phyloP scores from a whole-genome alignment of 2,113 vertebrate species.

The Leucoraja erinaceus region DNA sequence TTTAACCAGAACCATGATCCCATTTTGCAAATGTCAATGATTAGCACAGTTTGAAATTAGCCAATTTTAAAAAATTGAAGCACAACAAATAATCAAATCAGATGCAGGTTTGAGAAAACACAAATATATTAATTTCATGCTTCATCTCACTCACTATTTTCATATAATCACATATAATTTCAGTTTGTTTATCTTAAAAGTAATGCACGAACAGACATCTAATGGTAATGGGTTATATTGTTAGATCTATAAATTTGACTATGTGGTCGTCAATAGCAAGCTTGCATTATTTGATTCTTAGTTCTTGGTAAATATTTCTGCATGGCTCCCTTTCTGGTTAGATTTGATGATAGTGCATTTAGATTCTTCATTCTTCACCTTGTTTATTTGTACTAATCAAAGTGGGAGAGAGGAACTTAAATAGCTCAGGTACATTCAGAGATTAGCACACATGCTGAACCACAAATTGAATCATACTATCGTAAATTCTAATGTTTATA shows the following conservation, averaged over 20 bases:
- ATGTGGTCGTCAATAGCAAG: neutral
- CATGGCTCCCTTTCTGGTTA: neutral
- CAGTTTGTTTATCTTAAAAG: neutral
- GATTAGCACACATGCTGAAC: neutral
- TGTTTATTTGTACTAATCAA: neutral
- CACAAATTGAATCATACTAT: neutral
- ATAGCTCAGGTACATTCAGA: neutral
- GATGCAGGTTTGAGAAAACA: neutral
- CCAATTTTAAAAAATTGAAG: neutral
- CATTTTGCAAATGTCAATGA: neutral
- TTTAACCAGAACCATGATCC: slow-evolving; percentile 13
- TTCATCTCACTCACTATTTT: neutral
- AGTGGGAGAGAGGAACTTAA: neutral
- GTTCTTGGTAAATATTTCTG: neutral
- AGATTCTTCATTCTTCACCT: neutral
- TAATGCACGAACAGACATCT: neutral
- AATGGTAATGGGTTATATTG: neutral
- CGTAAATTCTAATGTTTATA: neutral
- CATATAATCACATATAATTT: neutral
- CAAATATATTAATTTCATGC: neutral
- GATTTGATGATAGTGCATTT: neutral
- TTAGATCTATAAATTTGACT: neutral
- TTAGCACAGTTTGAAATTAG: neutral
- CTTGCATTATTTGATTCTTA: neutral
- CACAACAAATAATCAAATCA: neutral